Conservation (phyloP, 1,140 invertebrate species). For the Drosophila kurseongensis region DNA sequence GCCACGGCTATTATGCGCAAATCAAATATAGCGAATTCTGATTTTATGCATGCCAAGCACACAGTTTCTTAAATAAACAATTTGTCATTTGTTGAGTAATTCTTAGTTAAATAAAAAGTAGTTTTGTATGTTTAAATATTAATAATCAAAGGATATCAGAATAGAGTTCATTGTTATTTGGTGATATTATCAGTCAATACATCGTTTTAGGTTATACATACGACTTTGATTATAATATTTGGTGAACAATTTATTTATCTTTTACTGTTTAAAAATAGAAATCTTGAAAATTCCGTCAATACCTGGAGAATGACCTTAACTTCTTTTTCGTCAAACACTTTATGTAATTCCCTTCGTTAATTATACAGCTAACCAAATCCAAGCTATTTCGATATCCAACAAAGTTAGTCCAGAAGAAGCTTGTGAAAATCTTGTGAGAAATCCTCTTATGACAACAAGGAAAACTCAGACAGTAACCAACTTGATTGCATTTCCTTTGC, state of each 20-base stretch:
- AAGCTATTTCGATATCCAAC: neutral
- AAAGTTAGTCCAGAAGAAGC: constrained; percentile 3
- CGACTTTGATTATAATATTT: too few relatives aligned
- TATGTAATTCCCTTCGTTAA: neutral
- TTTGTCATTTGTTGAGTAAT: neutral
- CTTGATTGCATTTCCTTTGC: constrained; percentile 72
- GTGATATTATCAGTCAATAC: too few relatives aligned
- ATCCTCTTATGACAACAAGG: constrained; percentile 42
- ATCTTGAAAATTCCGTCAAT: neutral
- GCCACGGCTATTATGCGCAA: constrained; percentile 22
- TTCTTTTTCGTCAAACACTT: too few relatives aligned
- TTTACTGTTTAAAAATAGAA: too few relatives aligned
- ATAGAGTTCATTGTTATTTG: neutral
- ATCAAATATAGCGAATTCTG: constrained; percentile 23
- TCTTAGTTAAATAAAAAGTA: constrained; percentile 2
- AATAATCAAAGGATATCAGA: too few relatives aligned
- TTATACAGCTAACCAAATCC: constrained; percentile 13
- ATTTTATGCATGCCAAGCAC: constrained; percentile 19
- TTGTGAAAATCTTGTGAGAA: constrained; percentile 39
- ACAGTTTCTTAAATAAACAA: constrained; percentile 22
- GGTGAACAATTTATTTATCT: too few relatives aligned
- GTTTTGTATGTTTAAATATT: constrained; percentile 7
- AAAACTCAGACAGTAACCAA: constrained; percentile 28
- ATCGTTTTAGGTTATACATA: too few relatives aligned
- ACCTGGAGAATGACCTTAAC: neutral